Percentiles rank a stretch among this genome's conserved stretches.
phyloP scores from a whole-genome alignment of 2,113 vertebrate species.

The Ptilonorhynchus violaceus region DNA sequence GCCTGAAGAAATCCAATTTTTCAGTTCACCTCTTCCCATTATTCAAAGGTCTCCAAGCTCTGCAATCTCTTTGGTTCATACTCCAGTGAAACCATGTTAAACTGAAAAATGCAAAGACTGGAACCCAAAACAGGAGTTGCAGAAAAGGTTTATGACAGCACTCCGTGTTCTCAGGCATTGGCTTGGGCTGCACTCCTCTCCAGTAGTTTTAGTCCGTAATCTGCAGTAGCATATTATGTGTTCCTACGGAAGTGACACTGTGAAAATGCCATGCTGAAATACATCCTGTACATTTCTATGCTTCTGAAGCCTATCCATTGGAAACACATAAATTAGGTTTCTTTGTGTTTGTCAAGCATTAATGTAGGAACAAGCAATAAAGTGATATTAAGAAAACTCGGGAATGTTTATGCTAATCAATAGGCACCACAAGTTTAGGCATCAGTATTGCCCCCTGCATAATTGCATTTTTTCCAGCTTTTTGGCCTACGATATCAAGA shows the following conservation, averaged over 20 bases:
- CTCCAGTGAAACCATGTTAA: background rate
- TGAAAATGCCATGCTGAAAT: background rate
- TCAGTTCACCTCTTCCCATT: constrained; percentile 38
- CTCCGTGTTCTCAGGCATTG: background rate
- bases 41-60: background rate
- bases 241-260: background rate
- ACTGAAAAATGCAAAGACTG: background rate
- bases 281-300: accelerated
- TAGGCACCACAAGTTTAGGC: background rate
- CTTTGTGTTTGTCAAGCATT: background rate
- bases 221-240: background rate
- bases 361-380: background rate
- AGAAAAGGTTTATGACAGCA: background rate
- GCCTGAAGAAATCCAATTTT: constrained; percentile 55
- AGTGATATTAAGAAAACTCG: background rate
- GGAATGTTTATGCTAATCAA: background rate
- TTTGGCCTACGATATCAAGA: background rate
- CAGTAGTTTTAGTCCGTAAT: background rate
- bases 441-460: accelerated
- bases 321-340: background rate
- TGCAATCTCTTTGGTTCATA: background rate
- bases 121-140: background rate
- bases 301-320: background rate
- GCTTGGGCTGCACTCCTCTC: background rate
- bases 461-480: background rate